Evolutionary conservation across 64 coral and sea anemone genomes (phyloP).

Genomic region (Anthopleura sola): DNA sequence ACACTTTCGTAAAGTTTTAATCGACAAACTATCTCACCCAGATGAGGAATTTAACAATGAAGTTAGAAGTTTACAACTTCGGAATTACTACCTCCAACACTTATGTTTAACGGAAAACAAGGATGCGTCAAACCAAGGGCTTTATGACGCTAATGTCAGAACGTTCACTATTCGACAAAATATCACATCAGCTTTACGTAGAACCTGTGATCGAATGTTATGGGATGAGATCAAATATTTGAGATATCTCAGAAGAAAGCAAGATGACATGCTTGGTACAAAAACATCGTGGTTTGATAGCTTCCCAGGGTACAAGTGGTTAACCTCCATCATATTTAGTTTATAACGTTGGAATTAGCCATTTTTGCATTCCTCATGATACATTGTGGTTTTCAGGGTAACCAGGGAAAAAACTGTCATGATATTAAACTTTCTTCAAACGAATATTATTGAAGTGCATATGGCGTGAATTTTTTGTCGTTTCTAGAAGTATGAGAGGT

Average conservation of each 20-base stretch:
- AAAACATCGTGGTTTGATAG: slow-evolving; percentile 14
- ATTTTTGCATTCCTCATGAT: too few relatives aligned
- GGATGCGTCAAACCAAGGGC: slow-evolving; percentile 12
- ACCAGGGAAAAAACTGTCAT: too few relatives aligned
- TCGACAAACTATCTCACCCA: slow-evolving; percentile 45
- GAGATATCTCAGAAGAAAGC: slow-evolving; percentile 67
- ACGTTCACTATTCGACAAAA: slow-evolving; percentile 53
- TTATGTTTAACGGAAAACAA: slow-evolving; percentile 56
- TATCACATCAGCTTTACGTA: slow-evolving; percentile 41
- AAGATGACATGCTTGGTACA: slow-evolving; percentile 29
- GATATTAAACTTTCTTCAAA: too few relatives aligned
- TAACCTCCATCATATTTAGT: background rate
- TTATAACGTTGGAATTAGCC: too few relatives aligned
- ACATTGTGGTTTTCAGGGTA: too few relatives aligned
- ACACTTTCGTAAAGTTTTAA: slow-evolving; percentile 54
- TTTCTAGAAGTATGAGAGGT: too few relatives aligned
- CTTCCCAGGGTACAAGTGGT: background rate
- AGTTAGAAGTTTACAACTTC: slow-evolving; percentile 41
- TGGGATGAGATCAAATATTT: slow-evolving; percentile 83
- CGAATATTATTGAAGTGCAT: too few relatives aligned
- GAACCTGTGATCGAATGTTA: slow-evolving; percentile 70
- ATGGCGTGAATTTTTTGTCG: too few relatives aligned
- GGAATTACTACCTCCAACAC: slow-evolving; percentile 41
- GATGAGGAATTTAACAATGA: slow-evolving; percentile 53
- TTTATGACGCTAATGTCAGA: slow-evolving; percentile 21